phyloP scores from a whole-genome alignment of 2,797 vertebrate genomes.

The Neopelma chrysocephalum region DNA sequence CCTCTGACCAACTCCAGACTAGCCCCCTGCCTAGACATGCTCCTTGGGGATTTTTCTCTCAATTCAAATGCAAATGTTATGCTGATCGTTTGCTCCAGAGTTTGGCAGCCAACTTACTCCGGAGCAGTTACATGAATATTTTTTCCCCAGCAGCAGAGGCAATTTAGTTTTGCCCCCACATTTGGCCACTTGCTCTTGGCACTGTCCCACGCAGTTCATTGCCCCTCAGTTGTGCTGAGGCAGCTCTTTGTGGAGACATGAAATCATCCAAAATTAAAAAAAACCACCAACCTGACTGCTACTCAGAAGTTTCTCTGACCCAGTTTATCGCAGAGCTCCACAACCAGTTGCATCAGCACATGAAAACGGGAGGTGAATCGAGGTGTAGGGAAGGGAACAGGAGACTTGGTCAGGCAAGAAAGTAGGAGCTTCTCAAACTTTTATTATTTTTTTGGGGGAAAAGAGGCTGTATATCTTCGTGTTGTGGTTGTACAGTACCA shows the following conservation, averaged over 20 bases:
- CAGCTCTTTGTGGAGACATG: constrained; percentile 21
- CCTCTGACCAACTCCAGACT: constrained; percentile 61
- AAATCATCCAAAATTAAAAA: constrained; percentile 11
- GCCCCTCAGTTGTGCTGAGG: constrained; percentile 31
- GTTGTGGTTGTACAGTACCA: neutral
- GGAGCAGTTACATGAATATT: neutral
- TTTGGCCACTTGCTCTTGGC: constrained; percentile 56
- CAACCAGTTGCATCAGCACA: neutral
- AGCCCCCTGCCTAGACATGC: constrained; percentile 50
- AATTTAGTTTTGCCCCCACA: constrained; percentile 44
- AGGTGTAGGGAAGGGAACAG: neutral
- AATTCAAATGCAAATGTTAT: constrained; percentile 61
- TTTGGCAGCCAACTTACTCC: constrained; percentile 1
- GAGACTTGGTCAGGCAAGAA: neutral
- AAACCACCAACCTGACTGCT: neutral
- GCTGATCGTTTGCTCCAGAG: constrained; percentile 42
- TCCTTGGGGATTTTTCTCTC: constrained; percentile 60
- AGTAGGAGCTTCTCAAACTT: neutral
- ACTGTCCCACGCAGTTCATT: neutral
- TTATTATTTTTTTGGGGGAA: neutral
- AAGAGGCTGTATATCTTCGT: neutral
- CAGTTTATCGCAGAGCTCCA: neutral
- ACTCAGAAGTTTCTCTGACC: neutral
- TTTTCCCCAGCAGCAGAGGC: constrained; percentile 50
- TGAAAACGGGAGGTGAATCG: neutral